A percentile compares a stretch with the other conserved stretches of the same genome.
Evolutionary conservation across 2,113 vertebrate genomes (phyloP).

Genomic region (Scomber japonicus): DNA sequence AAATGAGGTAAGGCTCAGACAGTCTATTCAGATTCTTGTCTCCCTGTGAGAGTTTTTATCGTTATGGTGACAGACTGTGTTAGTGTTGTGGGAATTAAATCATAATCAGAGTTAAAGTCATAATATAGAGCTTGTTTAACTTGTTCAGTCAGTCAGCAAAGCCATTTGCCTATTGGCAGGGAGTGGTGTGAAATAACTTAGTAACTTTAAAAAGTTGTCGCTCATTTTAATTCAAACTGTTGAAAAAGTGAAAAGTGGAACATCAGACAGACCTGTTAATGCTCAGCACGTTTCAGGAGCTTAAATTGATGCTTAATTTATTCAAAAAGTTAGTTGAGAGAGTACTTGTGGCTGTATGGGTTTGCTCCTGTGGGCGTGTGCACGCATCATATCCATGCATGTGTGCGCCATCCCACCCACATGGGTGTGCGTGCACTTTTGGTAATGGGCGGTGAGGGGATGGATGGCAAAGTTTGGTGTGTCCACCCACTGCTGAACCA

Average conservation of each 20-base stretch:
- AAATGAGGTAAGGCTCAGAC: conserved; percentile 55
- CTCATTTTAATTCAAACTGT: conserved; percentile 2
- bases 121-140: not conserved
- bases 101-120: not conserved
- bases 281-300: not conserved
- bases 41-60: conserved; percentile 2
- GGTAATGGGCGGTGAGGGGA: conserved; percentile 28
- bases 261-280: conserved; percentile 28
- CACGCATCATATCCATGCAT: conserved; percentile 5
- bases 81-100: not conserved
- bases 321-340: conserved; percentile 52
- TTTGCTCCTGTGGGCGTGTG: conserved; percentile 55
- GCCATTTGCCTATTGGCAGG: not conserved
- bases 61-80: not conserved
- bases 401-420: conserved; percentile 51
- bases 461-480: conserved; percentile 46
- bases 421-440: conserved; percentile 40
- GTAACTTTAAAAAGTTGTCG: conserved; percentile 29
- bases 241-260: not conserved
- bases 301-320: conserved; percentile 58
- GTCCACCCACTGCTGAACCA: conserved; percentile 45
- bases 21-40: conserved; percentile 16
- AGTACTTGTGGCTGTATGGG: conserved; percentile 21
- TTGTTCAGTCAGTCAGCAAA: not conserved
- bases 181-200: conserved; percentile 16